phyloP scores from a whole-genome alignment of 2,888 invertebrate species.

The Melinaea menophilus region DNA sequence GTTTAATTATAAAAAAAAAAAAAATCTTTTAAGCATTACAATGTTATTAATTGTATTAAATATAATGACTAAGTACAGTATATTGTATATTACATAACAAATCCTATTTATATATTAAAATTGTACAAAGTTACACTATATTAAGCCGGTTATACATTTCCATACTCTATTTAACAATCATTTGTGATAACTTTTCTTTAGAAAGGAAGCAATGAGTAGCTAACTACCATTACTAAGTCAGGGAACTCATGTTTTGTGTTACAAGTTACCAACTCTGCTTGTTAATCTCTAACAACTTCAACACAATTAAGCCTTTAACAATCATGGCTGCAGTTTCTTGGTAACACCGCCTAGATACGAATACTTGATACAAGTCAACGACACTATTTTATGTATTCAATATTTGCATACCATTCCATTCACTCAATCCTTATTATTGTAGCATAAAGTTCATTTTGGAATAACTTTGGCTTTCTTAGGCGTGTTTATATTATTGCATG shows the following conservation, averaged over 20 bases:
- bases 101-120: too few relatives aligned
- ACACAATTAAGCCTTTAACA: background rate
- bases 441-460: conserved; percentile 33
- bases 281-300: conserved; percentile 1
- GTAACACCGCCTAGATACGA: conserved; percentile 33
- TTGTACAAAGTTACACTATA: background rate
- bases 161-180: background rate
- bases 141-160: background rate
- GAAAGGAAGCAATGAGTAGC: background rate
- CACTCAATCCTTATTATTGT: conserved; percentile 24
- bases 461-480: conserved; percentile 21
- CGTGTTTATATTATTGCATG: conserved; percentile 40
- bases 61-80: too few relatives aligned
- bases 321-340: conserved; percentile 16
- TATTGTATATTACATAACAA: too few relatives aligned
- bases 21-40: too few relatives aligned
- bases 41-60: too few relatives aligned
- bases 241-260: background rate
- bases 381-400: conserved; percentile 46
- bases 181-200: background rate
- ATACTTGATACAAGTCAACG: conserved; percentile 57
- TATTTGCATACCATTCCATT: conserved; percentile 16
- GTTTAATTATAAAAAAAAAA: too few relatives aligned
- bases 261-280: conserved; percentile 4
- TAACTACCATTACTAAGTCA: background rate